A percentile compares a stretch with the other conserved stretches of the same genome.
Evolutionary conservation across 2,888 invertebrate genomes (phyloP).

Genomic region (Drosophila phalerata): DNA sequence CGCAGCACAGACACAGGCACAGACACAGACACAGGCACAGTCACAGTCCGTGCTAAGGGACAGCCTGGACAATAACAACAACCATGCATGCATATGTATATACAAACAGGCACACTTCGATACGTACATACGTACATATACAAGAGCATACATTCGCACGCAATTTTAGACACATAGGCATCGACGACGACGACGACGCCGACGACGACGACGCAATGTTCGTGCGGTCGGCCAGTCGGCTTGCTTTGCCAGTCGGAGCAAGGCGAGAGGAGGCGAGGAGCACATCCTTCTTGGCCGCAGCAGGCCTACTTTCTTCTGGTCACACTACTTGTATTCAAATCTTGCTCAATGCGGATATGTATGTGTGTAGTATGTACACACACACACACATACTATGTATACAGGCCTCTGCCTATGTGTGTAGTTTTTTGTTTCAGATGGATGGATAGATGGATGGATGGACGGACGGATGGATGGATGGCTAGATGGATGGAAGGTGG

Average conservation of each 20-base stretch:
- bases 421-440: conserved; percentile 38
- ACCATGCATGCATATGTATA: conserved; percentile 33
- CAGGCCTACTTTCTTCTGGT: conserved; percentile 75
- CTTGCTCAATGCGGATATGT: conserved; percentile 45
- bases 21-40: no score
- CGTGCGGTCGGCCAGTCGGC: conserved; percentile 64
- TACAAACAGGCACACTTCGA: conserved; percentile 24
- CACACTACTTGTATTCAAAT: conserved; percentile 56
- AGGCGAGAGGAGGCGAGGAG: conserved; percentile 17
- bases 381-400: conserved; percentile 22
- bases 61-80: conserved; percentile 54
- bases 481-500: conserved; percentile 36
- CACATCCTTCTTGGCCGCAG: conserved; percentile 75
- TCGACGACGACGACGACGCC: conserved; percentile 48
- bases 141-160: conserved; percentile 39
- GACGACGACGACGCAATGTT: conserved; percentile 59
- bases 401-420: conserved; percentile 19
- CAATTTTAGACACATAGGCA: conserved; percentile 46
- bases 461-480: conserved; percentile 25
- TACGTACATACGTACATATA: conserved; percentile 16
- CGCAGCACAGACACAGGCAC: conserved; percentile 47
- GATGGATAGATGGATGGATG: conserved; percentile 20
- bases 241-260: conserved; percentile 24
- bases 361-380: conserved; percentile 4
- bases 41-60: conserved; percentile 55